Percentiles rank a stretch among this genome's conserved stretches.
Conservation (phyloP, 2,888 invertebrate species). For the Hemithea aestivaria region DNA sequence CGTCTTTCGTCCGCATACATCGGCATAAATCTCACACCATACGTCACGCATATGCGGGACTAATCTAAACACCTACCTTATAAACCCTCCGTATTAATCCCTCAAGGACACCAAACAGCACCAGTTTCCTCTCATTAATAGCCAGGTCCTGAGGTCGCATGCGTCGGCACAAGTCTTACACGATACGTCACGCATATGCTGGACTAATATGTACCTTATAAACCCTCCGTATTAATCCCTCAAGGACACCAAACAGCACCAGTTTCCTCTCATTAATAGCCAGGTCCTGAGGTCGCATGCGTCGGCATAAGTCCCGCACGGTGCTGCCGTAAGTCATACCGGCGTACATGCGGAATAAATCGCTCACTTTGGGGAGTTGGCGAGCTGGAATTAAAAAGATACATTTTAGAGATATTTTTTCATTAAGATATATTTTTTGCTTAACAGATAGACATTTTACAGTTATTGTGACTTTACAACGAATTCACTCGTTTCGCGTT, state of each 20-base stretch:
- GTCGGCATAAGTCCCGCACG: slow-evolving; percentile 85
- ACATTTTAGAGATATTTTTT: background rate
- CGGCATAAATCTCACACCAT: too few relatives aligned
- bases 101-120: slow-evolving; percentile 93
- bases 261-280: slow-evolving; percentile 89
- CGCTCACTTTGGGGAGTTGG: slow-evolving; percentile 82
- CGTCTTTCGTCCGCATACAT: too few relatives aligned
- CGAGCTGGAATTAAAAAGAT: slow-evolving; percentile 63
- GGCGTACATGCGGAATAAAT: slow-evolving; percentile 87
- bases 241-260: slow-evolving; percentile 92
- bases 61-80: too few relatives aligned
- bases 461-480: too few relatives aligned
- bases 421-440: too few relatives aligned
- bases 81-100: slow-evolving; percentile 85
- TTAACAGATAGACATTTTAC: too few relatives aligned
- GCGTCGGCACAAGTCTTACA: slow-evolving; percentile 86
- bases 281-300: slow-evolving; percentile 85
- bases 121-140: slow-evolving; percentile 89
- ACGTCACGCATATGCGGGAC: too few relatives aligned
- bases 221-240: slow-evolving; percentile 89
- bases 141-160: slow-evolving; percentile 85
- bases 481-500: too few relatives aligned
- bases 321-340: slow-evolving; percentile 88
- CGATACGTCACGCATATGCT: slow-evolving; percentile 89
- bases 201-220: slow-evolving; percentile 84